These are phyloP conservation scores for Himalopsyche phryganea DNA, from an alignment of 1,140 invertebrate genomes.

Conservation along the genomic window DNA sequence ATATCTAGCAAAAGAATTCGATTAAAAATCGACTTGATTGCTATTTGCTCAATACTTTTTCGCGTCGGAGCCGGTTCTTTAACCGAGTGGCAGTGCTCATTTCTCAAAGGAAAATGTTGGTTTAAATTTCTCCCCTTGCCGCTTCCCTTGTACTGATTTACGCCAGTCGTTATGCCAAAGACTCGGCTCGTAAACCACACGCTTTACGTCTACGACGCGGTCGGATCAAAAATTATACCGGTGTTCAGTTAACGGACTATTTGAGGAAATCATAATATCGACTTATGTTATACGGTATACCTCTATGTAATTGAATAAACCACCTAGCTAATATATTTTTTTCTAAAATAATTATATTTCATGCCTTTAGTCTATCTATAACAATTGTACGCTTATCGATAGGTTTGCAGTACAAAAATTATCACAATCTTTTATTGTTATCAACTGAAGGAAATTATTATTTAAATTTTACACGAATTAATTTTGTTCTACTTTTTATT, in stretches of 20 bases:
- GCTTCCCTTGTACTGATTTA: constrained; percentile 8
- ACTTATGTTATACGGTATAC: no score
- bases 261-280: not conserved
- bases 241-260: constrained; percentile 6
- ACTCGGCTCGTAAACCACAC: constrained; percentile 21
- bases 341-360: no score
- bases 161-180: constrained; percentile 10
- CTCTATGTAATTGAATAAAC: no score
- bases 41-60: constrained; percentile 1
- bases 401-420: no score
- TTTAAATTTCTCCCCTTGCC: not conserved
- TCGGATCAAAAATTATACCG: constrained; percentile 18
- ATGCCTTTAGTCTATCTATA: no score
- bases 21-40: not conserved
- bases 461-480: no score
- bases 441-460: no score
- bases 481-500: no score
- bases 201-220: constrained; percentile 2
- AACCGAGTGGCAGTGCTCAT: not conserved
- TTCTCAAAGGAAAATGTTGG: not conserved
- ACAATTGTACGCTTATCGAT: no score
- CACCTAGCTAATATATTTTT: no score
- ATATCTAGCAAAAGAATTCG: no score
- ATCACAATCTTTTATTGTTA: no score
- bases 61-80: not conserved